phyloP scores from a whole-genome alignment of 1,140 invertebrate species.

The Ptiloglossa arizonensis region DNA sequence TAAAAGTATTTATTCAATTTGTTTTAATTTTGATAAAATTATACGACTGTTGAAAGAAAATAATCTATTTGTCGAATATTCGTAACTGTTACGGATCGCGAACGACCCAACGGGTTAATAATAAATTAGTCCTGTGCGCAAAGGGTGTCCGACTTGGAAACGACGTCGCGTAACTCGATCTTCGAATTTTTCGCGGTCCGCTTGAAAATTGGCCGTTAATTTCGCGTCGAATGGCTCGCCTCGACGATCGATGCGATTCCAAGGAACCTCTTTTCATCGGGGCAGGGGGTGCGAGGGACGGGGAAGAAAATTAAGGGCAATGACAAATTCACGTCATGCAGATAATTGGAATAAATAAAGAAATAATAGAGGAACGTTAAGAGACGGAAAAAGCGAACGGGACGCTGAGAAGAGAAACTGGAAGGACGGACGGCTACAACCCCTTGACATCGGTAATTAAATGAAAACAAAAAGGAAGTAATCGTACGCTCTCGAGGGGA shows the following conservation, averaged over 20 bases:
- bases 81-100: no score
- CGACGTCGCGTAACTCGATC: no score
- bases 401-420: constrained; percentile 6
- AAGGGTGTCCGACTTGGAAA: no score
- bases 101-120: no score
- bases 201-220: constrained; percentile 44
- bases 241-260: not conserved
- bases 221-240: constrained; percentile 9
- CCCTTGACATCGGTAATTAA: constrained; percentile 82
- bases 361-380: constrained; percentile 78
- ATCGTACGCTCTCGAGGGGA: constrained; percentile 78
- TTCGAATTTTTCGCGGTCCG: no score
- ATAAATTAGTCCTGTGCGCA: no score
- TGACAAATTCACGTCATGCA: constrained; percentile 81
- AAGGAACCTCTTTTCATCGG: not conserved
- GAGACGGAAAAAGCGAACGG: constrained; percentile 71
- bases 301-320: constrained; percentile 79
- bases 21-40: no score
- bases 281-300: constrained; percentile 11
- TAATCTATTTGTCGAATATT: no score
- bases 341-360: constrained; percentile 82
- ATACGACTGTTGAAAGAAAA: no score
- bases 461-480: constrained; percentile 82
- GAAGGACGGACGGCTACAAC: constrained; percentile 70
- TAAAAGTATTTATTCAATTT: no score